A percentile compares a stretch with the other conserved stretches of the same genome.
Conservation (phyloP, 2,113 vertebrate species). For the Spilogale gracilis region DNA sequence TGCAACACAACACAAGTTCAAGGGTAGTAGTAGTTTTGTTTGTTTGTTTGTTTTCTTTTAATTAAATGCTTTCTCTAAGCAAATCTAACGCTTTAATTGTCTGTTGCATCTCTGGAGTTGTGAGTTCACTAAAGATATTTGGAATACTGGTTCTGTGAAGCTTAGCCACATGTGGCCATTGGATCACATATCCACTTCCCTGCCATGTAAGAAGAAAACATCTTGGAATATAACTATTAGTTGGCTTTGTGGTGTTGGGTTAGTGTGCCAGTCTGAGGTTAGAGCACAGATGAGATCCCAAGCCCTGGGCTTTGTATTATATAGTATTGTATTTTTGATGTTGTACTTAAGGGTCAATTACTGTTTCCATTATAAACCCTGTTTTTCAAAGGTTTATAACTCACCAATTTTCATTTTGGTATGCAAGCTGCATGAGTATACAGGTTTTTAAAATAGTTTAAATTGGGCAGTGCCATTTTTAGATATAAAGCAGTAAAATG, state of each 20-base stretch:
- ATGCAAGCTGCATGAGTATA: constrained; percentile 82
- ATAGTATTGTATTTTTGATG: constrained; percentile 90
- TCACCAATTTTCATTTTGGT: constrained; percentile 87
- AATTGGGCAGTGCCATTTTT: constrained; percentile 88
- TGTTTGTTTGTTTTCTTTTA: not conserved
- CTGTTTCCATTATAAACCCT: constrained; percentile 91
- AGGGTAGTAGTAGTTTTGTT: not conserved
- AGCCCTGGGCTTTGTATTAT: constrained; percentile 86
- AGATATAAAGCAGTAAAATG: constrained; percentile 83
- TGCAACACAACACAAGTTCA: not conserved
- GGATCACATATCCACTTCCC: constrained; percentile 55
- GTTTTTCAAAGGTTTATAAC: constrained; percentile 89
- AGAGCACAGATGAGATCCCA: constrained; percentile 85
- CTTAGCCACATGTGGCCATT: constrained; percentile 37
- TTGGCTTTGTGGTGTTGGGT: constrained; percentile 90
- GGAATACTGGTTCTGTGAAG: constrained; percentile 1
- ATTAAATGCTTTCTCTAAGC: constrained; percentile 35
- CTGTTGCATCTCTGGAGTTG: not conserved
- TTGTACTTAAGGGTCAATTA: constrained; percentile 89
- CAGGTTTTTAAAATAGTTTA: constrained; percentile 88
- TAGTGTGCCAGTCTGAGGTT: constrained; percentile 89
- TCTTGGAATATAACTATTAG: constrained; percentile 87
- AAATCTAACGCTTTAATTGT: constrained; percentile 18
- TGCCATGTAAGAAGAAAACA: constrained; percentile 77
- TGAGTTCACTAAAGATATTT: constrained; percentile 65